Evolutionary conservation across 1,140 invertebrate species (phyloP).

Genomic region (Caenorhabditis elegans): DNA sequence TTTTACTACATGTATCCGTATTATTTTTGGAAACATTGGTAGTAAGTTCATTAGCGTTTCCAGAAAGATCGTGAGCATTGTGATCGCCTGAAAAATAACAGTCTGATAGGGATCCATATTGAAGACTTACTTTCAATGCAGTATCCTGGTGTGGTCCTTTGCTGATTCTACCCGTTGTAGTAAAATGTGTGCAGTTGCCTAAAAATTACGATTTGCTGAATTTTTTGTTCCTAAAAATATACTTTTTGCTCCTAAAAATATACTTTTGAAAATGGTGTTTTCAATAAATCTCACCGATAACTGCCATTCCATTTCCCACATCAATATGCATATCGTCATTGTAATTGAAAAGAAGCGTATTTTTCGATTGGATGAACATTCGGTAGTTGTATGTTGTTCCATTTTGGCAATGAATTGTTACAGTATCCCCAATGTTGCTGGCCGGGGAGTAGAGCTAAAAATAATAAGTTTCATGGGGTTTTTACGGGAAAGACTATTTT

Average conservation of each 20-base stretch:
- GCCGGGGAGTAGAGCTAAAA: not conserved
- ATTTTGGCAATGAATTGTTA: not conserved
- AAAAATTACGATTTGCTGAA: no score
- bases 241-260: not conserved
- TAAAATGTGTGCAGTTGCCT: not conserved
- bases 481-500: no score
- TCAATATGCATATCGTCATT: not conserved
- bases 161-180: not conserved
- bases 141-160: not conserved
- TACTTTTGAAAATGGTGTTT: not conserved
- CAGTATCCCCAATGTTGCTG: not conserved
- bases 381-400: not conserved
- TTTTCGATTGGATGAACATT: not conserved
- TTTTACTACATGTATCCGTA: no score
- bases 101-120: no score
- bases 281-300: not conserved
- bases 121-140: not conserved
- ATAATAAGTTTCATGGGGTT: no score
- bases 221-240: no score
- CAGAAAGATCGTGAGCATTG: no score
- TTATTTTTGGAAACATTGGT: no score
- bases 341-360: not conserved
- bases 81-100: no score
- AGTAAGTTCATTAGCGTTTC: no score
- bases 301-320: conserved; percentile 1